A percentile compares a stretch with the other conserved stretches of the same genome.
phyloP scores from a whole-genome alignment of 30 jellyfish, hydroid and myxozoan species.

The Hydractinia echinata region DNA sequence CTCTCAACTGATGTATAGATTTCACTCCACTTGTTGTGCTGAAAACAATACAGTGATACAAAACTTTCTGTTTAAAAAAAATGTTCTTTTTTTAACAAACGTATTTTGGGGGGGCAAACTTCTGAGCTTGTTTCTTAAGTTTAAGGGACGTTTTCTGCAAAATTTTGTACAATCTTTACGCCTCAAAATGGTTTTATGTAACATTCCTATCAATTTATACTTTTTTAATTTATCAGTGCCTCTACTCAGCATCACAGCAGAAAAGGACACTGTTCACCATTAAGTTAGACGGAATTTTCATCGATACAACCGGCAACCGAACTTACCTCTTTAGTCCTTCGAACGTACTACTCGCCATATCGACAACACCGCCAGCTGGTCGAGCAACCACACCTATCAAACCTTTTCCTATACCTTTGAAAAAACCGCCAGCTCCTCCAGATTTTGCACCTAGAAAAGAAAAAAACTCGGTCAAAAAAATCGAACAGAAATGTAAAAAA shows the following conservation, averaged over 20 bases:
- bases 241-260: too few species aligned
- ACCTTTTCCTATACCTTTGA: slow-evolving; percentile 97
- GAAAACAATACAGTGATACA: not conserved
- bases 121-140: too few species aligned
- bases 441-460: slow-evolving; percentile 70
- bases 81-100: too few species aligned
- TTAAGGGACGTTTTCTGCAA: too few species aligned
- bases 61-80: not conserved
- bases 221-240: too few species aligned
- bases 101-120: too few species aligned
- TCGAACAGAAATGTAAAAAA: too few species aligned
- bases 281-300: not conserved
- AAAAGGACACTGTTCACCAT: not conserved
- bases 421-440: slow-evolving; percentile 95
- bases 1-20: slow-evolving; percentile 55
- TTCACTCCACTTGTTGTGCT: slow-evolving; percentile 94
- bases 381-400: slow-evolving; percentile 96
- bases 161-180: too few species aligned
- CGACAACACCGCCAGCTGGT: slow-evolving; percentile 98
- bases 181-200: too few species aligned
- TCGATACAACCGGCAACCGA: not conserved
- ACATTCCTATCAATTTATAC: too few species aligned
- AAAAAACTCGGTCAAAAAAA: not conserved
- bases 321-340: slow-evolving; percentile 84
- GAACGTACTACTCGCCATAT: slow-evolving; percentile 95